Conservation (phyloP, 2,797 vertebrate genomes). For the Dermochelys coriacea region DNA sequence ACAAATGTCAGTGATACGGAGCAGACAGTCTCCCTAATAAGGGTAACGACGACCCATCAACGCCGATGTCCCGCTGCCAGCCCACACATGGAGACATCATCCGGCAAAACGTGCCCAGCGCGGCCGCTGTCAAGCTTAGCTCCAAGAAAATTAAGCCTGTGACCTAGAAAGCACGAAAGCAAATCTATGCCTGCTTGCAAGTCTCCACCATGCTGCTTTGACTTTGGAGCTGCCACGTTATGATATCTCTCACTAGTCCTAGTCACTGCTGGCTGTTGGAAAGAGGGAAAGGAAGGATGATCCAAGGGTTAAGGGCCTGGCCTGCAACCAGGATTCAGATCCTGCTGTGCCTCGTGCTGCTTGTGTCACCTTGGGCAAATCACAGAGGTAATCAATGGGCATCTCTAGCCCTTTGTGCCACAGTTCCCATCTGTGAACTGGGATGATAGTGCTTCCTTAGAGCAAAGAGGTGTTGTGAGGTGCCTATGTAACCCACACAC, state of each 20-base stretch:
- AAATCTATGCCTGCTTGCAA: neutral
- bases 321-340: neutral
- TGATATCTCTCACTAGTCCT: neutral
- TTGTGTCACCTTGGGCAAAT: neutral
- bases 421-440: neutral
- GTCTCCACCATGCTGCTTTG: neutral
- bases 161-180: neutral
- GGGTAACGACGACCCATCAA: neutral
- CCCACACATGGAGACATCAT: neutral
- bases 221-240: neutral
- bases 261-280: neutral
- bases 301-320: neutral
- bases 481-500: too few relatives aligned
- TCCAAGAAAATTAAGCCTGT: neutral
- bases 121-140: neutral
- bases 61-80: neutral
- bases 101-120: neutral
- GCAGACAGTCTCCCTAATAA: neutral
- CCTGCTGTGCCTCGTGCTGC: neutral
- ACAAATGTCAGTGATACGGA: slow-evolving; percentile 31
- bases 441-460: neutral
- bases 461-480: neutral
- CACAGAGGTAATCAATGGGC: neutral
- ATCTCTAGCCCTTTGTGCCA: neutral
- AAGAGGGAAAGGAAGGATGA: neutral